Evolutionary conservation across 2,888 invertebrate genomes (phyloP), one percentile per base, ranked within the genome.

Genomic region (Eristalis intricaria): DNA sequence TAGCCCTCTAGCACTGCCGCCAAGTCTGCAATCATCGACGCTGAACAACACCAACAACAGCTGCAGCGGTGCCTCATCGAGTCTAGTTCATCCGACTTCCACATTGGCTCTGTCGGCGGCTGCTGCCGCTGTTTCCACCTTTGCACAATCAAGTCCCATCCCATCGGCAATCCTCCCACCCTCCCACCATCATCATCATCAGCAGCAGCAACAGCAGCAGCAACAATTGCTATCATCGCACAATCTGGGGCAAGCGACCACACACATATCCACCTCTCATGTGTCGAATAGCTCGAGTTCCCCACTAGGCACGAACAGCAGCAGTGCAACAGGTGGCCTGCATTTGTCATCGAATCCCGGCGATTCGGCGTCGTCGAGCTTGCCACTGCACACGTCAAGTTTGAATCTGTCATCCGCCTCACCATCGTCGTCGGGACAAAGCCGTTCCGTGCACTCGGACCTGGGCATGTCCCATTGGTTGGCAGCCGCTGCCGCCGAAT

Each of bases 381-480:
- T 78, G 43, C 63, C 84, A 38, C 58, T 81, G 64, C 77, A 78
- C 58, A 76, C 79, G 58, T 82, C 78, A 3, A 88, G 88, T 19
- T 77, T 86, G 64, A 88, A 80, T 73, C 32, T 88, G 1, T 56
- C 85, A 63, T 85, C 88, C 50, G 61, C 78, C 26, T 68, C 83
- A 23, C 43, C 82, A 35, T 73, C 88, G 11, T 40, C 58, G 26
- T 32, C 68, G 32, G 88, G 75, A 38, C 86, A 79, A 66, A 69
- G 77, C 65, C 85, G 84, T n/a, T 23, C 74, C 11, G 19, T 81
- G 61, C 88, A 89, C 73, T 85, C 89, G 63, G 89, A 90, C 68
- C 80, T 90, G 89, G 91, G 91, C 68, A 92, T 93, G 92, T 91
- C 93, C 78, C 93, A 93, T 89, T 93, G 93, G 93, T 85, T 93